Evolutionary conservation across 2,888 invertebrate genomes (phyloP).

Genomic region (Gnatocerus cornutus): DNA sequence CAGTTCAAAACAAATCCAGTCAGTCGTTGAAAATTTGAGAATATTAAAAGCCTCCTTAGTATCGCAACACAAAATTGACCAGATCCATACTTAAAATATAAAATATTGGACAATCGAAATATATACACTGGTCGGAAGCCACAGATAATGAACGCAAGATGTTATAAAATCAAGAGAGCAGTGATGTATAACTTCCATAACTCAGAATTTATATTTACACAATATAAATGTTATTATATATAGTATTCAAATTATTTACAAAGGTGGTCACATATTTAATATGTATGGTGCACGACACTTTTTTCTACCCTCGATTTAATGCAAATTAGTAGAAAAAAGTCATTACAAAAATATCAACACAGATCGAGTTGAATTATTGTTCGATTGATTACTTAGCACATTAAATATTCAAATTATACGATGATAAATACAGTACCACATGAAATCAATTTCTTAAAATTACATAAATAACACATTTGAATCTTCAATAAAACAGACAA

Average conservation of each 20-base stretch:
- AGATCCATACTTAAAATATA: constrained; percentile 51
- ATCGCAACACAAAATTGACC: constrained; percentile 50
- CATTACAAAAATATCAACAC: constrained; percentile 58
- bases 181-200: constrained; percentile 56
- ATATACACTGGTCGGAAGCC: constrained; percentile 51
- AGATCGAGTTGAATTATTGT: constrained; percentile 53
- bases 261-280: constrained; percentile 61
- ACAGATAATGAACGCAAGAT: constrained; percentile 37
- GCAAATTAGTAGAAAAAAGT: constrained; percentile 56
- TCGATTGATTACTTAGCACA: constrained; percentile 48
- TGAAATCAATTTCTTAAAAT: constrained; percentile 49
- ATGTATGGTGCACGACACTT: constrained; percentile 60
- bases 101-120: constrained; percentile 46
- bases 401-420: constrained; percentile 40
- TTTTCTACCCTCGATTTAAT: constrained; percentile 56
- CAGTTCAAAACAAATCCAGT: constrained; percentile 41
- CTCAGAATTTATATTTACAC: constrained; percentile 56
- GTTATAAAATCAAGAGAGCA: constrained; percentile 48
- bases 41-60: constrained; percentile 53
- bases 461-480: constrained; percentile 48
- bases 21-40: constrained; percentile 54
- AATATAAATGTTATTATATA: constrained; percentile 58
- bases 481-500: constrained; percentile 43
- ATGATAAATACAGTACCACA: constrained; percentile 53
- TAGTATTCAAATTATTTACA: constrained; percentile 61